Evolutionary conservation across 2,113 vertebrate species (phyloP).

Genomic region (Alligator mississippiensis): DNA sequence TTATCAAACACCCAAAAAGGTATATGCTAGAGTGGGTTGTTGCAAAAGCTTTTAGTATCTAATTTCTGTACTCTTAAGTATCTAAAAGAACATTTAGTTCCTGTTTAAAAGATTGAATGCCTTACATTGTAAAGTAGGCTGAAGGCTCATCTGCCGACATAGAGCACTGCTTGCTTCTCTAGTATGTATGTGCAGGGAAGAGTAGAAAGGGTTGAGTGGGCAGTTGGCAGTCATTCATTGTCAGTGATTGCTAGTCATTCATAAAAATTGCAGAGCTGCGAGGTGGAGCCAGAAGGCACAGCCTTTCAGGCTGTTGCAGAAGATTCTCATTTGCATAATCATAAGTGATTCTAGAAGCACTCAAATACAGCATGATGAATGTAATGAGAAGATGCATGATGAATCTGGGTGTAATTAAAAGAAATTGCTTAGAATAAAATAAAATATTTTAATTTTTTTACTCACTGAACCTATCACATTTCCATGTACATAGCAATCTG

Average conservation of each 20-base stretch:
- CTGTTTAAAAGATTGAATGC: conserved; percentile 70
- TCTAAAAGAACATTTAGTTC: conserved; percentile 75
- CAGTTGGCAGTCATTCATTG: conserved; percentile 80
- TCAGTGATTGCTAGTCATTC: conserved; percentile 83
- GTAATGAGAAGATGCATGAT: conserved; percentile 58
- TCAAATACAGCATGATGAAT: conserved; percentile 45
- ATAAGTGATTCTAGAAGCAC: conserved; percentile 62
- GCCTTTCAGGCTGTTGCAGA: conserved; percentile 63
- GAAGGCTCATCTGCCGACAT: conserved; percentile 74
- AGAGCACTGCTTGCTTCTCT: conserved; percentile 65
- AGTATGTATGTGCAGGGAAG: conserved; percentile 64
- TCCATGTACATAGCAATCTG: background rate
- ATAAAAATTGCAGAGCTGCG: conserved; percentile 77
- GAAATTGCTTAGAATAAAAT: conserved; percentile 22
- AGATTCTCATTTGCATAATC: conserved; percentile 73
- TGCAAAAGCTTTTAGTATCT: conserved; percentile 74
- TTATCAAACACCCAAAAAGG: conserved; percentile 71
- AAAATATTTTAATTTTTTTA: conserved; percentile 2
- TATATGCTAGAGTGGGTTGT: conserved; percentile 67
- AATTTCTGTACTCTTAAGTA: conserved; percentile 70
- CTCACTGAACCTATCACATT: background rate
- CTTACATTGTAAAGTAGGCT: conserved; percentile 53
- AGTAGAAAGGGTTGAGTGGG: conserved; percentile 80
- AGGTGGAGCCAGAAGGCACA: conserved; percentile 73
- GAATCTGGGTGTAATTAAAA: conserved; percentile 58